A percentile compares a stretch with the other conserved stretches of the same genome.
phyloP scores from a whole-genome alignment of 2,797 vertebrate species.

The Liparis tanakae region DNA sequence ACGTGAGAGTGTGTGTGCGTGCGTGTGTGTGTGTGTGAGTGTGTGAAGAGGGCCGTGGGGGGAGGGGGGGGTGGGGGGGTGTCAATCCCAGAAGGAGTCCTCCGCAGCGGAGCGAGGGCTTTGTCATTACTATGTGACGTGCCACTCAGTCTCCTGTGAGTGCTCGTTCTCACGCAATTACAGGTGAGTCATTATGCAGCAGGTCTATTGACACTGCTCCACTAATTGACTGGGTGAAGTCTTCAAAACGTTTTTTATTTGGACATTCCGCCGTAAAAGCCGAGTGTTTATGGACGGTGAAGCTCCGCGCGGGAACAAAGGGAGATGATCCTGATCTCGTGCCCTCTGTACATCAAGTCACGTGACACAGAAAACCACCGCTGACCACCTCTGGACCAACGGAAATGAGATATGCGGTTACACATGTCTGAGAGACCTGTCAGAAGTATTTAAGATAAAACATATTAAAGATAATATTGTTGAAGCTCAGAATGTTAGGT shows the following conservation, averaged over 20 bases:
- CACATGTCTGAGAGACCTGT: not conserved
- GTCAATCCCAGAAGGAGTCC: conserved; percentile 66
- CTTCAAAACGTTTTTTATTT: conserved; percentile 84
- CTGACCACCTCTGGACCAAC: not conserved
- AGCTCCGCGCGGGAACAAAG: conserved; percentile 71
- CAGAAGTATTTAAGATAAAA: not conserved
- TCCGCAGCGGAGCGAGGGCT: conserved; percentile 69
- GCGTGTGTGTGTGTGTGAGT: conserved; percentile 38
- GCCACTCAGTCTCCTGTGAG: conserved; percentile 71
- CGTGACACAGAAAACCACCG: no score
- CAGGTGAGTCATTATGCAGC: conserved; percentile 79
- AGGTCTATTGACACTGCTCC: conserved; percentile 74
- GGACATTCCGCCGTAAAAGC: conserved; percentile 76
- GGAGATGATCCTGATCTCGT: conserved; percentile 62
- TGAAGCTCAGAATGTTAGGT: not conserved
- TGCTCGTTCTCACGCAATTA: conserved; percentile 79
- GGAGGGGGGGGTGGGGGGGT: conserved; percentile 18
- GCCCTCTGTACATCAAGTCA: conserved; percentile 7
- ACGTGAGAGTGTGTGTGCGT: conserved; percentile 29
- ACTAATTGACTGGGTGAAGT: conserved; percentile 79
- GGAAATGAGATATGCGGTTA: not conserved
- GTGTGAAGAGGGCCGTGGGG: not conserved
- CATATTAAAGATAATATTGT: not conserved
- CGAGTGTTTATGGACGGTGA: conserved; percentile 78
- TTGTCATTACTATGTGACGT: conserved; percentile 80